Evolutionary conservation across 1,140 invertebrate species (phyloP), one percentile per base, ranked within the genome.

Genomic region (Papilio glaucus): DNA sequence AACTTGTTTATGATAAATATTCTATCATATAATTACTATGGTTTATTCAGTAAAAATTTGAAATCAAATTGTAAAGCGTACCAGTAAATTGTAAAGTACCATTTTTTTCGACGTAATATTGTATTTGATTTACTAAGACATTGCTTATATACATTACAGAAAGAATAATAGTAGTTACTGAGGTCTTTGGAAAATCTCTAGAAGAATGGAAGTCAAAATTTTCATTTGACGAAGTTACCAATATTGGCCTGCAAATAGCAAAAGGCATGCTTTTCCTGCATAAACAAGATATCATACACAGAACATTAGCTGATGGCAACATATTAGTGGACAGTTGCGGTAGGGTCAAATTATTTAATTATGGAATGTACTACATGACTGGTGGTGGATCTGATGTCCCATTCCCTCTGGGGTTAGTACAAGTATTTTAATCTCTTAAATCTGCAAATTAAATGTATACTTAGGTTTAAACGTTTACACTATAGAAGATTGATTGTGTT

Each of bases 321-420:
- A 97, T 99, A 79, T 92, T 98, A 9, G 87, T 98, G 13, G 96
- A 97, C 86, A 93, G 93, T 42, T 91, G 95, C 80, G 95, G 95
- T 39, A 94, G 95, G 83, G 95, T 98, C 0, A 98, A 99, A 87
- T 85, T 99, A 33, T 98, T 97, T 80, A 98, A 98, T 91, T 99
- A 97, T 94, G 98, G 98, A 9, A 90, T 99, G 67, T 98, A 97
- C 93, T 96, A 97, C 85, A 98, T 99, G 96, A 99, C 98, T 21
- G 96, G 96, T 82, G 93, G 93, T 85, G 98, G 97, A 60, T 95
- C 95, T 79, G 95, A 97, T 89, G 97, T 99, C 7, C 95, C 96
- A 12, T 99, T 99, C 95, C 98, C 98, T 65, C 96, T 99, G 82
- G 97, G 98, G 96, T 98, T 94, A 93, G 94, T 94, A 69, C 63